A percentile compares a stretch with the other conserved stretches of the same genome.
Conservation (phyloP, 2,113 vertebrate species). For the Labeo catla region DNA sequence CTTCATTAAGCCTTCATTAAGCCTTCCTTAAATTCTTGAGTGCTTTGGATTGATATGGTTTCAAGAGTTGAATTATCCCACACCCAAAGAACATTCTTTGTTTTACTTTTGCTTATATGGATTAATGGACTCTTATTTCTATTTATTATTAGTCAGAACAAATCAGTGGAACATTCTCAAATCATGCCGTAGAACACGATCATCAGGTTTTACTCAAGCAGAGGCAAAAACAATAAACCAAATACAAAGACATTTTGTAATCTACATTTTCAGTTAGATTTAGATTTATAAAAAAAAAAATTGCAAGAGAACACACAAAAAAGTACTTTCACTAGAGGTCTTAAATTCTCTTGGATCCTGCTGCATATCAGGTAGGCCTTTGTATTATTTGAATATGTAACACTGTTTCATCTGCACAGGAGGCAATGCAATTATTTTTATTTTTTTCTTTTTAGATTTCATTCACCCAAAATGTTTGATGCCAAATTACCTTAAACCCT, state of each 20-base stretch:
- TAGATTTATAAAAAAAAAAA: neutral
- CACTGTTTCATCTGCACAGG: neutral
- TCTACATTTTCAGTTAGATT: neutral
- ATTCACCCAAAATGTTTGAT: conserved; percentile 16
- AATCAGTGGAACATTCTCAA: neutral
- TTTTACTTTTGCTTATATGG: neutral
- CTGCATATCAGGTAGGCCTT: neutral
- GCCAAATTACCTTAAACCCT: conserved; percentile 43
- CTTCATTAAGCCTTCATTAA: too few species aligned
- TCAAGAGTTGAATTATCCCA: too few species aligned
- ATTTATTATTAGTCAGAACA: neutral
- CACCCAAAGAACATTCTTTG: too few species aligned
- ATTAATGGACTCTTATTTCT: neutral
- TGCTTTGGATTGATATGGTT: too few species aligned
- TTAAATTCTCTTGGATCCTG: neutral
- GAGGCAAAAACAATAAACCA: neutral
- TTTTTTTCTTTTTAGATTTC: conserved; percentile 36
- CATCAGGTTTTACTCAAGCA: neutral
- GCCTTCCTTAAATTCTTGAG: too few species aligned
- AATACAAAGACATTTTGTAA: neutral
- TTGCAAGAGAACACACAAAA: neutral
- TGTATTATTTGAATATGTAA: neutral
- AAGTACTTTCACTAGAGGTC: neutral
- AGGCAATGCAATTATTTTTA: neutral
- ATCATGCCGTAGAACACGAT: neutral